Conservation (phyloP, 2,888 invertebrate species). For the Lissonota sp. region DNA sequence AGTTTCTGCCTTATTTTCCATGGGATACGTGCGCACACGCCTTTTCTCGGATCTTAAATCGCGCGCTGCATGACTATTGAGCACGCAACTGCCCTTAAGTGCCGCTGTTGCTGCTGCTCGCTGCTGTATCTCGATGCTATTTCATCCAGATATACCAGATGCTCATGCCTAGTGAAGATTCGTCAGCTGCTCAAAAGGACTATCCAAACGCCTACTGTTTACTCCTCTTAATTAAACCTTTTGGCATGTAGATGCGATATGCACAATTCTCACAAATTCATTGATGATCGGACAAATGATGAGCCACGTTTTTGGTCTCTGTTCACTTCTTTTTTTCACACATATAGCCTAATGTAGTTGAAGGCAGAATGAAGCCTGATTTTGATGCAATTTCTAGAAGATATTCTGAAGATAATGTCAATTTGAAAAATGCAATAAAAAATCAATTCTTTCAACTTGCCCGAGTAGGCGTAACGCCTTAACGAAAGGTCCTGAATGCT, state of each 20-base stretch:
- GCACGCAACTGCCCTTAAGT: slow-evolving; percentile 64
- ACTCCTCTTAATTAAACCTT: slow-evolving; percentile 39
- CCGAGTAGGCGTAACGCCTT: too few relatives aligned
- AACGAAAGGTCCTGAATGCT: too few relatives aligned
- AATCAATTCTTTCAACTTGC: too few relatives aligned
- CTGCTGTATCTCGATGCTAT: slow-evolving; percentile 10
- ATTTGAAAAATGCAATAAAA: too few relatives aligned
- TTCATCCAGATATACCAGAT: slow-evolving; percentile 72
- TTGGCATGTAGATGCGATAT: slow-evolving; percentile 46
- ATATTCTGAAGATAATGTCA: too few relatives aligned
- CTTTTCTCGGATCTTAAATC: slow-evolving; percentile 50
- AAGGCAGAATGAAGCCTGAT: too few relatives aligned
- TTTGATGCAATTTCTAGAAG: too few relatives aligned
- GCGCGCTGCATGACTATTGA: slow-evolving; percentile 60
- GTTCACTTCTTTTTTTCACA: too few relatives aligned
- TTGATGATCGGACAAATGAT: background rate
- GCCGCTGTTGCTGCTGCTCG: slow-evolving; percentile 43
- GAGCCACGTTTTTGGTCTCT: too few relatives aligned
- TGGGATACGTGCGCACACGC: slow-evolving; percentile 1
- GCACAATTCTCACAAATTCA: slow-evolving; percentile 28
- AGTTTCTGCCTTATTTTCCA: slow-evolving; percentile 42
- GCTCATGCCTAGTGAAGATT: slow-evolving; percentile 71
- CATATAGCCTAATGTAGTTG: too few relatives aligned
- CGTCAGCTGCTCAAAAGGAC: slow-evolving; percentile 72
- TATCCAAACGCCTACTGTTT: slow-evolving; percentile 60